Base-by-base conservation (phyloP, 2,888 invertebrate species). In the Phortica okadai region DNA sequence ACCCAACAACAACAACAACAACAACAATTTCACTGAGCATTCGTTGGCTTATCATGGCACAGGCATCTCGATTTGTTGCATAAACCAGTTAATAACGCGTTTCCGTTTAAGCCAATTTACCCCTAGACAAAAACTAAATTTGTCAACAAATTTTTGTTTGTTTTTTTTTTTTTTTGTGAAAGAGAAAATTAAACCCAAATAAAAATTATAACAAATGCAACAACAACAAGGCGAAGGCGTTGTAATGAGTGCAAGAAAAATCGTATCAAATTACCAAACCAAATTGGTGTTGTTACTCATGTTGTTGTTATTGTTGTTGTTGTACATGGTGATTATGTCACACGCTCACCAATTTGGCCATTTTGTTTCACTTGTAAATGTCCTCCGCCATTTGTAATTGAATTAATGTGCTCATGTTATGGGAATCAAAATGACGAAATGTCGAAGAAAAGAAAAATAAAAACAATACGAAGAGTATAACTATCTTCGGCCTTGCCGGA, bases 11-110 rank as follows among this genome's bases (percentile, higher is more conserved):
- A 33, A 33, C 16, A 42, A 56, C 1, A 33, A 33, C 33, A 33
- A 33, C 33, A 33, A 33, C 33, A 33, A 33, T 33, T 33, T 33
- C 33, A 33, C 33, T 33, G 33, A 33, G 33, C 33, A 33, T 11
- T 72, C 76, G 74, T 7, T 50, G 73, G 79, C 81, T 82, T 88
- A 87, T 88, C 86, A 80, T 66, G 78, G 21, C 73, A 73, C 76
- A 77, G 82, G 73, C 79, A 89, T 89, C 89, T 88, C 84, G 88
- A 88, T 89, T 88, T 88, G 83, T 90, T 89, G 86, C 89, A 87
- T 88, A 89, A 90, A 88, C 84, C 84, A 89, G 89, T 89, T 90
- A 89, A 89, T 89, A 89, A 90, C 90, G 80, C 83, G 85, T 86
- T 89, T 89, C 89, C 89, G 90, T 84, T 83, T 82, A 84, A 87